These are phyloP conservation scores for Amphiprion clarkii DNA, from an alignment of 2,797 vertebrate genomes.

Conservation along the genomic window DNA sequence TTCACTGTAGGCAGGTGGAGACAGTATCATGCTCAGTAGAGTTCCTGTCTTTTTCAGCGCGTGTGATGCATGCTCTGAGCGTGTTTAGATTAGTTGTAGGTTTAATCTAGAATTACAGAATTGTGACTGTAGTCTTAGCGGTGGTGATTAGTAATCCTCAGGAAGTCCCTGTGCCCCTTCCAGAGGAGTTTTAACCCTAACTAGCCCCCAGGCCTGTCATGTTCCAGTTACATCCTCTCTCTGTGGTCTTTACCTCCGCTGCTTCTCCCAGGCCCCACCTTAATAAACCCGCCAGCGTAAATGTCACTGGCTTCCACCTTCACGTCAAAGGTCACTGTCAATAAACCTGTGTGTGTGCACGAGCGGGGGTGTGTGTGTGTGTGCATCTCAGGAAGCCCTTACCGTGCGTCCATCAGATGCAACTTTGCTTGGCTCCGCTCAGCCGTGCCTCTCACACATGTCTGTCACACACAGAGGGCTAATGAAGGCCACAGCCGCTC, in stretches of 20 bases:
- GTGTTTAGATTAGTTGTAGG: not conserved
- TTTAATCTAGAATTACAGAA: slow-evolving; percentile 9
- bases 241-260: slow-evolving; percentile 79
- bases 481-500: slow-evolving; percentile 86
- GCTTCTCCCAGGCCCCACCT: slow-evolving; percentile 78
- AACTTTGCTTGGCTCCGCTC: slow-evolving; percentile 78
- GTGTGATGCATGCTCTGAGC: not conserved
- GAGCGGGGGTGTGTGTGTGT: slow-evolving; percentile 20
- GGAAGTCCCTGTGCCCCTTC: slow-evolving; percentile 52
- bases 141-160: slow-evolving; percentile 60
- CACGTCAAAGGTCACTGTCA: slow-evolving; percentile 87
- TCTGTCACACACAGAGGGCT: slow-evolving; percentile 84
- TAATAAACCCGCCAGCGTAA: slow-evolving; percentile 85
- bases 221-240: slow-evolving; percentile 74
- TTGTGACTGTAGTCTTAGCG: slow-evolving; percentile 20
- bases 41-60: slow-evolving; percentile 8
- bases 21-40: not conserved
- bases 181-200: slow-evolving; percentile 70
- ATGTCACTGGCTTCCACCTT: slow-evolving; percentile 86
- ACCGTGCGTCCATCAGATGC: slow-evolving; percentile 80
- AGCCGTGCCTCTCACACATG: slow-evolving; percentile 80
- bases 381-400: slow-evolving; percentile 69
- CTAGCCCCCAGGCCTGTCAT: slow-evolving; percentile 74
- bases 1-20: not conserved
- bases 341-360: slow-evolving; percentile 75